Evolutionary conservation across 2,113 vertebrate species (phyloP).

Genomic region (Pterocles gutturalis): DNA sequence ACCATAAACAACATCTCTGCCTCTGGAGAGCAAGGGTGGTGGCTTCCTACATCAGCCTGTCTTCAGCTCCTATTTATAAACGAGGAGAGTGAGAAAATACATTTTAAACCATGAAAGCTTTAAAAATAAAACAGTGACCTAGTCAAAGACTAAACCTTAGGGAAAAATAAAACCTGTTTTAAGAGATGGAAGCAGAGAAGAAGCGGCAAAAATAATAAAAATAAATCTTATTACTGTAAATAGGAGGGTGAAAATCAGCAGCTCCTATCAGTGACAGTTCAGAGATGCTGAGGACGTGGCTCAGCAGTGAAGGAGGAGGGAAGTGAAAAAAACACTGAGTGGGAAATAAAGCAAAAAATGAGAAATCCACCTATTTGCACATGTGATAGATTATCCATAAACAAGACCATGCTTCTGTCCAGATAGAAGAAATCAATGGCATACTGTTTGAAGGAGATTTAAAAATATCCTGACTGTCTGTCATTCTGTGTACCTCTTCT

Average conservation of each 20-base stretch:
- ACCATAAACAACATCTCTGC: not conserved
- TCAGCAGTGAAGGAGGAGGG: not conserved
- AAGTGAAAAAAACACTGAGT: not conserved
- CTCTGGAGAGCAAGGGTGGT: not conserved
- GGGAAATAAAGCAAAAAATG: not conserved
- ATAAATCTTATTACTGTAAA: not conserved
- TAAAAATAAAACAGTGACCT: conserved; percentile 52
- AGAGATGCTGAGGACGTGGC: not conserved
- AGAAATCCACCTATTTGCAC: not conserved
- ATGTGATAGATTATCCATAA: not conserved
- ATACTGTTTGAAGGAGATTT: not conserved
- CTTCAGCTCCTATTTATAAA: conserved; percentile 40
- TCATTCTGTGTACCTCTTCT: not conserved
- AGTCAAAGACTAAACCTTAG: conserved; percentile 36
- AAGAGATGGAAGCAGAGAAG: not conserved
- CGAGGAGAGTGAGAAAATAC: conserved; percentile 20
- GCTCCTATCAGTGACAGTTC: not conserved
- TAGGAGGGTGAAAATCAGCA: not conserved
- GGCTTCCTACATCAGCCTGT: not conserved
- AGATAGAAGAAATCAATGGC: not conserved
- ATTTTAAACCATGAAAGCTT: conserved; percentile 34
- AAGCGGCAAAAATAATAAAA: not conserved
- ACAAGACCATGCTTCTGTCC: not conserved
- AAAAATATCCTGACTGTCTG: not conserved
- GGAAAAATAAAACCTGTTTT: conserved; percentile 8